Conservation (phyloP, 2,797 vertebrate species). For the Chelidonichthys spinosus region DNA sequence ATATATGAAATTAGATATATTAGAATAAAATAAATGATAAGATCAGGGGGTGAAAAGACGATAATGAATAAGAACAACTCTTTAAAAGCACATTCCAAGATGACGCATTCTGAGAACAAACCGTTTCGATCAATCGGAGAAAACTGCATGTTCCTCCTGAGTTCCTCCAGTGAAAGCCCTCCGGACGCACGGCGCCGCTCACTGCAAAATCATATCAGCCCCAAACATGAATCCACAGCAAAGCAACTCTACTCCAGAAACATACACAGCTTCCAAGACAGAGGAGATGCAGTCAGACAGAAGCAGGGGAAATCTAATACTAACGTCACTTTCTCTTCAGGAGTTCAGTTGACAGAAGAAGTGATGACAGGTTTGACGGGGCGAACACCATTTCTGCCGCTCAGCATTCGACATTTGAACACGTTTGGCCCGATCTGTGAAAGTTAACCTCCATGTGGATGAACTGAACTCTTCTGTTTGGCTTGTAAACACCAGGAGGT, state of each 20-base stretch:
- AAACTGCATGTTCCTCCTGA: constrained; percentile 90
- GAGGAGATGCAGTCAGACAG: constrained; percentile 45
- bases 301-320: constrained; percentile 52
- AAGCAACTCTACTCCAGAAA: constrained; percentile 30
- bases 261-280: constrained; percentile 32
- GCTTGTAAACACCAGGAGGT: neutral
- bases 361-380: constrained; percentile 42
- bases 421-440: neutral
- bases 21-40: neutral
- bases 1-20: neutral
- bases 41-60: neutral
- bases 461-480: neutral
- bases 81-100: neutral
- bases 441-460: neutral
- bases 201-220: constrained; percentile 73
- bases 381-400: neutral
- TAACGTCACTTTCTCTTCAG: constrained; percentile 54
- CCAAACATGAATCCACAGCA: constrained; percentile 19
- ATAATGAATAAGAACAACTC: neutral
- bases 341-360: constrained; percentile 42
- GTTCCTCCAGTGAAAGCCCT: constrained; percentile 90
- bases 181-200: constrained; percentile 81
- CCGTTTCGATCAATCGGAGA: constrained; percentile 91
- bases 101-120: constrained; percentile 68
- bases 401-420: neutral